These are phyloP conservation scores for Rhinogobio ventralis DNA, from an alignment of 2,797 vertebrate species.

Conservation along the genomic window DNA sequence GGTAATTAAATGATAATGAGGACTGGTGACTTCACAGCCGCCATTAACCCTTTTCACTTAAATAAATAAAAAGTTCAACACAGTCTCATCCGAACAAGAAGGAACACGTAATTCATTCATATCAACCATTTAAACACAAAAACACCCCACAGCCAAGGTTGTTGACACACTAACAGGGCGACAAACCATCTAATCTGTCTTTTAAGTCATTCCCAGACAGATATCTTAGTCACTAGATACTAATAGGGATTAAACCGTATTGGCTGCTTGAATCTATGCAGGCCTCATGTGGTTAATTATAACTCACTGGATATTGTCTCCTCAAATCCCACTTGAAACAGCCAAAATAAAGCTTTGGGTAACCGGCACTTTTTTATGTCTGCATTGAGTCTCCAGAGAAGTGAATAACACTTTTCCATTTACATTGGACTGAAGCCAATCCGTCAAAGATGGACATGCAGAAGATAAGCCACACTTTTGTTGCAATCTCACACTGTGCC, in stretches of 20 bases:
- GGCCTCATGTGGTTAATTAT: conserved; percentile 38
- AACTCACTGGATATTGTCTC: conserved; percentile 19
- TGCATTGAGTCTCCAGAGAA: conserved; percentile 12
- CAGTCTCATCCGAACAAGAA: conserved; percentile 13
- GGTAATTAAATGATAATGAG: conserved; percentile 65
- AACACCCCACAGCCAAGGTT: neutral
- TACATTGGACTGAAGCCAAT: conserved; percentile 16
- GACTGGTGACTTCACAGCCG: conserved; percentile 56
- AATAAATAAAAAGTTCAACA: conserved; percentile 58
- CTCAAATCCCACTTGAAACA: conserved; percentile 33
- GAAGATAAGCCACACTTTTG: conserved; percentile 17
- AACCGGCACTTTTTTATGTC: neutral
- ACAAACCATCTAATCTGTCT: neutral
- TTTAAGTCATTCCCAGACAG: conserved; percentile 10
- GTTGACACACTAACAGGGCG: neutral
- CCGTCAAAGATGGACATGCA: neutral
- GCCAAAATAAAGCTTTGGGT: conserved; percentile 15
- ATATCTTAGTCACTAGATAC: conserved; percentile 6
- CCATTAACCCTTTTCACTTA: conserved; percentile 59
- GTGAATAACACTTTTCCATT: conserved; percentile 26
- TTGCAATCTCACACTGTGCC: neutral
- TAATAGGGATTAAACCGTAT: conserved; percentile 30
- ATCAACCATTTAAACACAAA: neutral
- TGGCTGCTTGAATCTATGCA: conserved; percentile 22
- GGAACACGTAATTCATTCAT: neutral